phyloP scores from a whole-genome alignment of 2,888 invertebrate genomes.

The Ferdinandea cuprea region DNA sequence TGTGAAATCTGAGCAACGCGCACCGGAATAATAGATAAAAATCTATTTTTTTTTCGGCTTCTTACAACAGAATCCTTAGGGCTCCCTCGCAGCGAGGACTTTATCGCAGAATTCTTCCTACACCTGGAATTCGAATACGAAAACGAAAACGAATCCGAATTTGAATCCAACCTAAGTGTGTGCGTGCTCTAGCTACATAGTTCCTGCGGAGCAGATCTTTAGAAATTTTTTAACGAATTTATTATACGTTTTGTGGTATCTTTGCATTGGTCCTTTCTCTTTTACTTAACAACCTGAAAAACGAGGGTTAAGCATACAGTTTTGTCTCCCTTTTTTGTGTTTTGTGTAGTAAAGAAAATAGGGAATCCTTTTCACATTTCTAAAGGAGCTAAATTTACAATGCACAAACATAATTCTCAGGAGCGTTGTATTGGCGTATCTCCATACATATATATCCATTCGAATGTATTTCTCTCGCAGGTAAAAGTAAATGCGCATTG shows the following conservation, averaged over 20 bases:
- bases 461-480: background rate
- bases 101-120: constrained; percentile 18
- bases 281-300: constrained; percentile 16
- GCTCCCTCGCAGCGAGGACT: constrained; percentile 12
- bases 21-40: constrained; percentile 61
- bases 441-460: no score
- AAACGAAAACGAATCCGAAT: no score
- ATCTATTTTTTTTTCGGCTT: constrained; percentile 48
- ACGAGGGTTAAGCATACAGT: constrained; percentile 16
- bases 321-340: constrained; percentile 10
- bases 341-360: background rate
- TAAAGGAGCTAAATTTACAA: constrained; percentile 54
- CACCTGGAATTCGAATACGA: constrained; percentile 20
- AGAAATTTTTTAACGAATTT: constrained; percentile 55
- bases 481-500: constrained; percentile 54
- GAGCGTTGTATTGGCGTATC: background rate
- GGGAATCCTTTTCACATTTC: constrained; percentile 57
- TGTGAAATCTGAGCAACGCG: constrained; percentile 63
- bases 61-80: constrained; percentile 37
- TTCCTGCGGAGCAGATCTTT: constrained; percentile 44
- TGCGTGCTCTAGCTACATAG: constrained; percentile 59
- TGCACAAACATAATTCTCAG: constrained; percentile 54
- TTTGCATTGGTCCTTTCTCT: constrained; percentile 24
- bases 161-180: constrained; percentile 25
- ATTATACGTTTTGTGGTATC: constrained; percentile 56